A percentile compares a stretch with the other conserved stretches of the same genome.
phyloP scores from a whole-genome alignment of 2,888 invertebrate genomes.

The Bibio marci region DNA sequence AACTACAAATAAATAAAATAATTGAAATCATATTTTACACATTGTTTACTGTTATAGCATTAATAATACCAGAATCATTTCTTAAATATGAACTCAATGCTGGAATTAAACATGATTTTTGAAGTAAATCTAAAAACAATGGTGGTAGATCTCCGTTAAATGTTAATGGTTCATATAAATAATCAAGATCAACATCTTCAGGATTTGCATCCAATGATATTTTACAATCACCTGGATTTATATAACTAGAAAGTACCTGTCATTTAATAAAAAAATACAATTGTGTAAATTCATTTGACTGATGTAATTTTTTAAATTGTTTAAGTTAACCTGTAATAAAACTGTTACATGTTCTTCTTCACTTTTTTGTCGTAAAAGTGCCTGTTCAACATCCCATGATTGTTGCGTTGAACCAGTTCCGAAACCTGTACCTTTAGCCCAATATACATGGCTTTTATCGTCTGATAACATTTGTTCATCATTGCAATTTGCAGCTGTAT shows the following conservation, averaged over 20 bases:
- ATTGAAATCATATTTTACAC: slow-evolving; percentile 3
- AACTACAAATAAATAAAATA: slow-evolving; percentile 36
- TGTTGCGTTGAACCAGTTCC: slow-evolving; percentile 91
- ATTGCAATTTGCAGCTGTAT: slow-evolving; percentile 13
- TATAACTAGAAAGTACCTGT: slow-evolving; percentile 72
- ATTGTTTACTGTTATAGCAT: no score
- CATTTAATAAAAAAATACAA: slow-evolving; percentile 18
- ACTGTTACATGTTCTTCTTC: slow-evolving; percentile 92
- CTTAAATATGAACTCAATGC: slow-evolving; percentile 79
- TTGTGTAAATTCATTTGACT: no score
- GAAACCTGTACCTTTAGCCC: slow-evolving; percentile 95
- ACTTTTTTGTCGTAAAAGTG: slow-evolving; percentile 69
- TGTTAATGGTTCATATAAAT: slow-evolving; percentile 25
- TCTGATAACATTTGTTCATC: slow-evolving; percentile 37
- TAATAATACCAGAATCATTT: slow-evolving; percentile 75
- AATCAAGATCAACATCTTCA: slow-evolving; percentile 24
- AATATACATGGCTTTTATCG: slow-evolving; percentile 65
- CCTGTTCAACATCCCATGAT: slow-evolving; percentile 93
- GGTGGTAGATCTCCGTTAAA: slow-evolving; percentile 39
- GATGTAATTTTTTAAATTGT: no score
- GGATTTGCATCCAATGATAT: slow-evolving; percentile 29
- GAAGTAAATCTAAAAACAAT: slow-evolving; percentile 58
- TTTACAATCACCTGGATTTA: slow-evolving; percentile 66
- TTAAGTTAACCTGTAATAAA: slow-evolving; percentile 37
- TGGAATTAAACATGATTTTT: slow-evolving; percentile 69